Base-by-base conservation (phyloP, 2,888 invertebrate genomes). In the Drosophila neonasuta region DNA sequence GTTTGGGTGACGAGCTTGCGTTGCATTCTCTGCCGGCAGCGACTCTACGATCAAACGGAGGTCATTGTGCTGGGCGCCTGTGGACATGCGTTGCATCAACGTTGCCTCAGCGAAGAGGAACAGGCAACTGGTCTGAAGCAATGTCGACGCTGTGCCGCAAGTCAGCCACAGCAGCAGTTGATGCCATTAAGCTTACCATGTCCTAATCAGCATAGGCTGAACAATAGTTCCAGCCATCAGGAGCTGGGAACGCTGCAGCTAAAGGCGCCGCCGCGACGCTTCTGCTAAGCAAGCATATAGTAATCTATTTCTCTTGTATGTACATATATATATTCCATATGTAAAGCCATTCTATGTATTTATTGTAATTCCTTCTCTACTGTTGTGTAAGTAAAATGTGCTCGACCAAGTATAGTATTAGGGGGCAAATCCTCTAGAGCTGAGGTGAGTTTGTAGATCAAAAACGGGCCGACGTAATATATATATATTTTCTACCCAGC, bases 261-360 rank as follows among this genome's bases (percentile, higher is more conserved):
- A 1, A 91, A 91, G 74, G 90, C 91, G 5, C 91, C 91, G 9
- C 90, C 91, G 29, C 79, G 90, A 57, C 88, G 88, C 59, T 90
- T 90, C 83, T 87, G 74, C 64, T 83, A 78, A 39, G n/a, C 32
- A n/a, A 36, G 13, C 11, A 39, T 42, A 10, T 48, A 39, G 39
- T 42, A 42, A 39, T 42, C 10, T 24, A 11, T 17, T 50, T 29
- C 24, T 36, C 6, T 30, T 54, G 5, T 42, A 46, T 62, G 42
- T 60, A 4, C 48, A 48, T 74, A 36, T 52, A 24, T 24, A 50
- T 46, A 63, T 55, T 59, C 61, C 54, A 46, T 59, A 17, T 71
- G 36, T 48, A 44, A 42, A 59, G 73, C 42, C 41, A 48, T 56
- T 64, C 45, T 39, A 13, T 58, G 63, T 63, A 58, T 58, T 51